Conservation (phyloP, 23 tunicate species). For the Diplosoma virens region DNA sequence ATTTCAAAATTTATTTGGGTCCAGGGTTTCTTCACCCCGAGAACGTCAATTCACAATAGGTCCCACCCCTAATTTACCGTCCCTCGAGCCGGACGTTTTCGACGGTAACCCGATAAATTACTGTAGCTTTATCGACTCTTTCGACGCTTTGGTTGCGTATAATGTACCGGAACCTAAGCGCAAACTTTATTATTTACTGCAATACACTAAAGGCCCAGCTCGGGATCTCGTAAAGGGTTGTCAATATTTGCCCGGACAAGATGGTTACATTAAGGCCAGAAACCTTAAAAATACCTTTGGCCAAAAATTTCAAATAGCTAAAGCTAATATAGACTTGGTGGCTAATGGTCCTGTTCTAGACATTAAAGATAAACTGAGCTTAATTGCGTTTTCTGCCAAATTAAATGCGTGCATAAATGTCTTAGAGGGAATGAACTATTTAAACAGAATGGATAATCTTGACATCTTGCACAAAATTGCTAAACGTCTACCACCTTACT, state of each 20-base stretch:
- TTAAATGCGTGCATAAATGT: neutral
- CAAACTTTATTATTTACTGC: constrained; percentile 12
- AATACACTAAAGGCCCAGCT: constrained; percentile 23
- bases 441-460: constrained; percentile 7
- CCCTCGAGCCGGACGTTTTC: constrained; percentile 5
- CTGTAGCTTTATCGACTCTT: constrained; percentile 1
- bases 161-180: constrained; percentile 27
- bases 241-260: constrained; percentile 3
- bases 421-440: neutral
- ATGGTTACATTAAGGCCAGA: constrained; percentile 7
- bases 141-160: neutral
- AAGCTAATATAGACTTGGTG: constrained; percentile 8
- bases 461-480: neutral
- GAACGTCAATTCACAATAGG: too few species aligned
- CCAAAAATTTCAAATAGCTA: constrained; percentile 31
- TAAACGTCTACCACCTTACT: neutral
- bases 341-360: neutral
- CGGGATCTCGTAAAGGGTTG: constrained; percentile 22
- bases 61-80: too few species aligned
- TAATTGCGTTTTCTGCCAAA: neutral
- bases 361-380: neutral
- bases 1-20: too few species aligned
- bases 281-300: constrained; percentile 12
- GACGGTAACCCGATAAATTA: constrained; percentile 6
- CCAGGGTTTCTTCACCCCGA: too few species aligned